phyloP scores from a whole-genome alignment of 2,888 invertebrate genomes.

The Megamerina dolium region DNA sequence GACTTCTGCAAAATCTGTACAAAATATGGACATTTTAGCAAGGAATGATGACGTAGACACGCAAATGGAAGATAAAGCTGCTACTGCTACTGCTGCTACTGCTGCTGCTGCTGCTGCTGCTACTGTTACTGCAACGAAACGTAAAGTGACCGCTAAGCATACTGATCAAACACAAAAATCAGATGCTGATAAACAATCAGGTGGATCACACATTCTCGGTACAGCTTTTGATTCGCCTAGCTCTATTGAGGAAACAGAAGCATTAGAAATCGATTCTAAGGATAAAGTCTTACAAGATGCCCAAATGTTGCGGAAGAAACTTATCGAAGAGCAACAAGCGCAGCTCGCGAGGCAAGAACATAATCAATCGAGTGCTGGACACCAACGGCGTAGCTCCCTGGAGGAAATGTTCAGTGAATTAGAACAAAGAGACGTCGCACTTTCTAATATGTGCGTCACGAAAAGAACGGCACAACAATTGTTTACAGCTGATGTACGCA shows the following conservation, averaged over 20 bases:
- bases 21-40: too few species aligned
- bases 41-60: too few species aligned
- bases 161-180: not conserved
- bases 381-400: conserved; percentile 5
- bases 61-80: not conserved
- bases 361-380: not conserved
- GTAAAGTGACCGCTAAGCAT: not conserved
- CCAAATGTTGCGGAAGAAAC: conserved; percentile 9
- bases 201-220: too few species aligned
- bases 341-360: too few species aligned
- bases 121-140: not conserved
- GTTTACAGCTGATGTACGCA: too few species aligned
- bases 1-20: not conserved
- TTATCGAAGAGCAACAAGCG: too few species aligned
- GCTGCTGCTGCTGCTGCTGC: not conserved
- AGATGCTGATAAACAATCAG: not conserved
- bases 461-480: not conserved
- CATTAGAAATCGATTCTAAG: conserved; percentile 19
- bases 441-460: not conserved
- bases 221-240: conserved; percentile 2
- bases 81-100: not conserved
- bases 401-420: conserved; percentile 8
- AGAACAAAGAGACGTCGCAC: not conserved
- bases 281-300: conserved; percentile 21
- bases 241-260: conserved; percentile 3